These are phyloP conservation scores for Solen grandis DNA, from an alignment of 1,140 invertebrate genomes.

Conservation along the genomic window DNA sequence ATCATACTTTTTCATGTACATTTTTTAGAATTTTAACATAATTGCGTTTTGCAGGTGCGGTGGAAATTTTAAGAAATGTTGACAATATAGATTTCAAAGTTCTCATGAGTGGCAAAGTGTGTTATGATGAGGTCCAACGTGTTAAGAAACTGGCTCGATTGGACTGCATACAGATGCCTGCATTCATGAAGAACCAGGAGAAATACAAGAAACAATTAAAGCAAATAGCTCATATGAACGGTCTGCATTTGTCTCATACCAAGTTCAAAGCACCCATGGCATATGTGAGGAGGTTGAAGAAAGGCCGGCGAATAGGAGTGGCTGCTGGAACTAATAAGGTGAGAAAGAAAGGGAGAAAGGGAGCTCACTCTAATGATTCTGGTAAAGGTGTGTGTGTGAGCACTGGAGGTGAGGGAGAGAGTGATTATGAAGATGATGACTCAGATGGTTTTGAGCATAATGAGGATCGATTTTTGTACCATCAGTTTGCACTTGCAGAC, in stretches of 20 bases:
- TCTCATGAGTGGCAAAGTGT: constrained; percentile 79
- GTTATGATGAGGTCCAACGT: constrained; percentile 75
- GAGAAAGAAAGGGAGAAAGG: constrained; percentile 58
- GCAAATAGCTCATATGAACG: constrained; percentile 76
- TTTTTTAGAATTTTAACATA: too few species aligned
- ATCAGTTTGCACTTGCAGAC: not conserved
- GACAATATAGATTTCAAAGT: constrained; percentile 78
- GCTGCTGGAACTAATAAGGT: constrained; percentile 64
- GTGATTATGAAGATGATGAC: constrained; percentile 3
- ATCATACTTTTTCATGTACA: too few species aligned
- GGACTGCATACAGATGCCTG: constrained; percentile 74
- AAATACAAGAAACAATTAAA: constrained; percentile 74
- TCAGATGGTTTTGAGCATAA: constrained; percentile 12
- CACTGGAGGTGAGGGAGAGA: constrained; percentile 6
- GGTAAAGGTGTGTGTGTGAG: not conserved
- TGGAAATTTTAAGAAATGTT: constrained; percentile 78
- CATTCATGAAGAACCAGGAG: constrained; percentile 77
- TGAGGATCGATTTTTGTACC: constrained; percentile 33
- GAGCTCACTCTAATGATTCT: constrained; percentile 23
- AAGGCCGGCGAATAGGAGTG: constrained; percentile 59
- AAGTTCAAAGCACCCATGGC: constrained; percentile 59
- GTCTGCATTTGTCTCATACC: constrained; percentile 65
- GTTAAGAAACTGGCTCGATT: constrained; percentile 74
- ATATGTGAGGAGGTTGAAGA: constrained; percentile 64
- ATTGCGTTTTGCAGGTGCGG: constrained; percentile 72